Base-by-base conservation (phyloP, 2,888 invertebrate species). In the Scaptodrosophila latifasciaeformis region DNA sequence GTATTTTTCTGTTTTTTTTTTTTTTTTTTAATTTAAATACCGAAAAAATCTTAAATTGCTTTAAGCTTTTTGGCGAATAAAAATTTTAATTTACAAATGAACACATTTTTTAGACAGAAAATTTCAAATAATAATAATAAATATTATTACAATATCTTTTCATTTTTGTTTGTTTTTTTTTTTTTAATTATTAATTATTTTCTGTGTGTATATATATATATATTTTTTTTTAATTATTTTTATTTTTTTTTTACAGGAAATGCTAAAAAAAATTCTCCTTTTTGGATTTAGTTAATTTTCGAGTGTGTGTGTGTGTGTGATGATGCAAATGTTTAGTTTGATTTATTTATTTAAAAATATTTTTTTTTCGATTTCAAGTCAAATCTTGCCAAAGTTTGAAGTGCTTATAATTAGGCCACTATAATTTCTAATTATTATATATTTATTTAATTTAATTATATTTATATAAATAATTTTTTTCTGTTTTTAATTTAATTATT, bases 371-470 rank as follows among this genome's bases (percentile, higher is more conserved):
- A 24, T 47, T 45, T 54, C 44, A 51, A 71, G 49, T 59, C 53
- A 35, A 50, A 58, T 62, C 45, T 47, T 70, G 64, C 78, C 65
- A 62, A 78, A 75, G 56, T 71, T 43, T 44, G 45, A 39, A 54
- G 64, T 70, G 72, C 76, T 72, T 76, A 76, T 43, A 44, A 59
- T 66, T 59, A 71, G 57, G 64, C 67, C 66, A 53, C 66, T 67
- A 62, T 65, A 43, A 51, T 54, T 51, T 44, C 31, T 30, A 44
- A 65, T 19, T 44, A 30, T 46, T 54, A 40, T 13, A 24, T 18
- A n/a, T 24, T 17, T 12, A 6, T 45, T 31, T 45, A 2, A 34
- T 45, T 37, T 54, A 39, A 39, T 24, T 45, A 34, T 54, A 39
- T 49, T 42, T 50, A 59, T 62, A 47, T 55, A 43, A 54, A 18